phyloP scores from a whole-genome alignment of 2,797 vertebrate species.

The Cetoscarus ocellatus region DNA sequence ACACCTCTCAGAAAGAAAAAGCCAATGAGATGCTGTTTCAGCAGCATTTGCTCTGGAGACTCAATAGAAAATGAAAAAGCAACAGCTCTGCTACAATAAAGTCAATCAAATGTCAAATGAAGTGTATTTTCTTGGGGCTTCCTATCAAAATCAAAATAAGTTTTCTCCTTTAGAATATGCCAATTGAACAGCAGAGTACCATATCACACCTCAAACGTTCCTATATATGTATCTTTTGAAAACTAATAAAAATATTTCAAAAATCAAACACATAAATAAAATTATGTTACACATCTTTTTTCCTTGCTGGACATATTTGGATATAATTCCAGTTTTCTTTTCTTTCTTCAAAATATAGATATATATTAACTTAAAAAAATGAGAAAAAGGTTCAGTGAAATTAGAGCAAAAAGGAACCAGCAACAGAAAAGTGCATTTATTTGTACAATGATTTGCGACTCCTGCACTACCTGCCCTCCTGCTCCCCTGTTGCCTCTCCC shows the following conservation, averaged over 20 bases:
- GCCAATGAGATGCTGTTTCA: conserved; percentile 62
- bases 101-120: conserved; percentile 58
- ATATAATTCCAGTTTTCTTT: conserved; percentile 81
- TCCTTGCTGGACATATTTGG: conserved; percentile 79
- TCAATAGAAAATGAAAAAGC: conserved; percentile 45
- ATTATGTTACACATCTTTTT: conserved; percentile 80
- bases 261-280: conserved; percentile 81
- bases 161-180: conserved; percentile 70
- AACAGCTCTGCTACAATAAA: conserved; percentile 71
- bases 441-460: conserved; percentile 89
- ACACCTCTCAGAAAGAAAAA: conserved; percentile 66
- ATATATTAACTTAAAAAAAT: conserved; percentile 79
- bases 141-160: conserved; percentile 67
- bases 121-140: conserved; percentile 61
- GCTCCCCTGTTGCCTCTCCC: conserved; percentile 72
- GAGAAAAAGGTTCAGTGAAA: conserved; percentile 73
- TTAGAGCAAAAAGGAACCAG: conserved; percentile 88
- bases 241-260: conserved; percentile 82
- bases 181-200: conserved; percentile 84
- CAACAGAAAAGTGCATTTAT: conserved; percentile 99
- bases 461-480: conserved; percentile 82
- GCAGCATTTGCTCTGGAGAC: conserved; percentile 58
- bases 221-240: conserved; percentile 70
- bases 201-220: conserved; percentile 79
- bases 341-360: conserved; percentile 85